phyloP scores from a whole-genome alignment of 2,888 invertebrate species.

The Mythimna impura region DNA sequence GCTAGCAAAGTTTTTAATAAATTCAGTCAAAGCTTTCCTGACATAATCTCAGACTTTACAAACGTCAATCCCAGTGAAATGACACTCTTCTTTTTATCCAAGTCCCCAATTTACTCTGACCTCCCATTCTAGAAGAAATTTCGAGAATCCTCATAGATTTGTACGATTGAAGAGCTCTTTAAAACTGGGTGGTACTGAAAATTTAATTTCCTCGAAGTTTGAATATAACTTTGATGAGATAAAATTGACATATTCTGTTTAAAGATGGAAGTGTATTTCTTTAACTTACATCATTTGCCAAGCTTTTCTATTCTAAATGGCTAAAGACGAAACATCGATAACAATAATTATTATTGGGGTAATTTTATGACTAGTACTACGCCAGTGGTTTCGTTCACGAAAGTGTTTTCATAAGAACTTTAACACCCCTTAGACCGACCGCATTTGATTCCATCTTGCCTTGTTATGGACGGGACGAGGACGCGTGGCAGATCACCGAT shows the following conservation, averaged over 20 bases:
- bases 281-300: slow-evolving; percentile 4
- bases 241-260: slow-evolving; percentile 60
- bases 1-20: slow-evolving; percentile 61
- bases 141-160: slow-evolving; percentile 1
- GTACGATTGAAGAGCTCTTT: slow-evolving; percentile 38
- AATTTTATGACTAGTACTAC: no score
- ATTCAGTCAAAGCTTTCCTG: slow-evolving; percentile 61
- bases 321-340: no score
- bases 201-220: slow-evolving; percentile 67
- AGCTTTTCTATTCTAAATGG: background rate
- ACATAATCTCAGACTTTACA: slow-evolving; percentile 69
- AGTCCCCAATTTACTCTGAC: slow-evolving; percentile 55
- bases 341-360: no score
- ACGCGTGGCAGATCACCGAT: no score
- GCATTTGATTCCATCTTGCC: no score
- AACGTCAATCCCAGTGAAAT: slow-evolving; percentile 71
- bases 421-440: no score
- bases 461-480: no score
- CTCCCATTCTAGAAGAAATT: slow-evolving; percentile 20
- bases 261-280: slow-evolving; percentile 29
- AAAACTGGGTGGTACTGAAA: slow-evolving; percentile 39
- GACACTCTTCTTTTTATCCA: slow-evolving; percentile 65
- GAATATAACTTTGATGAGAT: slow-evolving; percentile 63
- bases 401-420: no score
- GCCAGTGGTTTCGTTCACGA: no score